Evolutionary conservation across 2,113 vertebrate genomes (phyloP).

Genomic region (Lampris megalopsis): DNA sequence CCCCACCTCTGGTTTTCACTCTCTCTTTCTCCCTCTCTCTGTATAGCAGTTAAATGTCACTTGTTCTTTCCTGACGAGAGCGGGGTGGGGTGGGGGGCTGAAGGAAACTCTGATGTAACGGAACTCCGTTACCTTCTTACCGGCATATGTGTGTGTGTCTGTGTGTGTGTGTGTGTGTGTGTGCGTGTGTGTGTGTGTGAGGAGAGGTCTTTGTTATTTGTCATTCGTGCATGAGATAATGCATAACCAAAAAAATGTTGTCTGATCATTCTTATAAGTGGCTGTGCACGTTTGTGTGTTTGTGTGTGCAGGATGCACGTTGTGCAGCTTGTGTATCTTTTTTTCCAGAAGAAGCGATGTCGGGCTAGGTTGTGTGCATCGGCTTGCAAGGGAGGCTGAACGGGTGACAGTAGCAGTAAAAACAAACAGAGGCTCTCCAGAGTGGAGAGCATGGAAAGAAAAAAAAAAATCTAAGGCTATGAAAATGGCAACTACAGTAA

Average conservation of each 20-base stretch:
- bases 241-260: slow-evolving; percentile 27
- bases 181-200: not conserved
- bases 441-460: slow-evolving; percentile 44
- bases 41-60: slow-evolving; percentile 57
- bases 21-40: slow-evolving; percentile 42
- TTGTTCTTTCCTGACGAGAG: slow-evolving; percentile 65
- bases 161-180: slow-evolving; percentile 2
- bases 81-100: not conserved
- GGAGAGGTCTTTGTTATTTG: slow-evolving; percentile 33
- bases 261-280: not conserved
- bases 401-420: slow-evolving; percentile 75
- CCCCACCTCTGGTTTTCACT: slow-evolving; percentile 26
- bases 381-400: slow-evolving; percentile 59
- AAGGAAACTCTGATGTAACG: slow-evolving; percentile 70
- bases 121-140: slow-evolving; percentile 47
- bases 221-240: slow-evolving; percentile 18
- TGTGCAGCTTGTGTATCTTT: slow-evolving; percentile 24
- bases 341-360: slow-evolving; percentile 68
- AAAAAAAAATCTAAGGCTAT: slow-evolving; percentile 66
- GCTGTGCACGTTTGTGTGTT: slow-evolving; percentile 11
- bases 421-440: slow-evolving; percentile 75
- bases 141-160: slow-evolving; percentile 24
- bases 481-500: slow-evolving; percentile 75
- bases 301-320: slow-evolving; percentile 1
- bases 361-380: slow-evolving; percentile 55